Evolutionary conservation across 1,140 invertebrate genomes (phyloP).

Genomic region (Eciton burchellii): DNA sequence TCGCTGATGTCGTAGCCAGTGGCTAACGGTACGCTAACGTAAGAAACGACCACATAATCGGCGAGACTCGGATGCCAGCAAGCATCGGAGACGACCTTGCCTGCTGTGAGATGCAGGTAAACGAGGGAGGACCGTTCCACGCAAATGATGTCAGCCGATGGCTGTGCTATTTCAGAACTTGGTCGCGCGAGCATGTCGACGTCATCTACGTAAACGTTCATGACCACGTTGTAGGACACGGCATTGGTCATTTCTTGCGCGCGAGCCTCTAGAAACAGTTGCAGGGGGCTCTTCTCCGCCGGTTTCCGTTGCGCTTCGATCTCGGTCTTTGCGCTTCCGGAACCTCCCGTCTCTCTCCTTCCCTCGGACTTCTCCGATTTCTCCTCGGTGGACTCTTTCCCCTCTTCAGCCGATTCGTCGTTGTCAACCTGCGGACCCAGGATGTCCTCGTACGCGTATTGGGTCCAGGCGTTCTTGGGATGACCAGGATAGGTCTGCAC

Average conservation of each 20-base stretch:
- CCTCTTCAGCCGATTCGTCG: background rate
- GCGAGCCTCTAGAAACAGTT: conserved; percentile 69
- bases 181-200: conserved; percentile 84
- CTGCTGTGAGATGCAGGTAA: conserved; percentile 86
- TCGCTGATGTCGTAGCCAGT: background rate
- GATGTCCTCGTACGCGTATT: conserved; percentile 85
- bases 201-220: conserved; percentile 89
- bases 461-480: conserved; percentile 90
- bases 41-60: conserved; percentile 88
- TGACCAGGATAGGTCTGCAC: conserved; percentile 89
- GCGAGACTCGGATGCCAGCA: conserved; percentile 88
- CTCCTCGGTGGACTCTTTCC: conserved; percentile 26
- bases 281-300: conserved; percentile 43
- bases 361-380: conserved; percentile 38
- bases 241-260: conserved; percentile 76
- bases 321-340: conserved; percentile 38
- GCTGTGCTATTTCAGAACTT: conserved; percentile 9
- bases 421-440: background rate
- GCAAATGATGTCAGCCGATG: conserved; percentile 76
- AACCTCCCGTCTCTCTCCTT: conserved; percentile 15
- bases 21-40: conserved; percentile 80
- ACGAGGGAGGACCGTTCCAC: conserved; percentile 86
- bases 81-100: conserved; percentile 87
- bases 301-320: conserved; percentile 1
- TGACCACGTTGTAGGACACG: conserved; percentile 86